A percentile compares a stretch with the other conserved stretches of the same genome.
These are phyloP conservation scores for Lamellibrachia luymesi DNA, from an alignment of 1,140 invertebrate genomes.

Conservation along the genomic window DNA sequence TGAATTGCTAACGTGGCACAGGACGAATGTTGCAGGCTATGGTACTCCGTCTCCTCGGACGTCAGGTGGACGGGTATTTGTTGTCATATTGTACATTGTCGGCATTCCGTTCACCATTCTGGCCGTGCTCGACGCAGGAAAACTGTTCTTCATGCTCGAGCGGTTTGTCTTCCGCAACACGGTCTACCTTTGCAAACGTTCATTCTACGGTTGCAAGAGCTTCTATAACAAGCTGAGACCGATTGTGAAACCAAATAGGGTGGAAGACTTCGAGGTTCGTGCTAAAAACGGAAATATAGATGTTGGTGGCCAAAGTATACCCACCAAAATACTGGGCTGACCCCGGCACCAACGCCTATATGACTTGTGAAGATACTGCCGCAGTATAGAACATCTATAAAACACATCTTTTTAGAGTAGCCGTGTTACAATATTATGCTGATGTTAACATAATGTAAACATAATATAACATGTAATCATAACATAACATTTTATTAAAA, in stretches of 20 bases:
- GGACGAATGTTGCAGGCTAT: neutral
- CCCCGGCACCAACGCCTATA: too few species aligned
- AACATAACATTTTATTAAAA: too few species aligned
- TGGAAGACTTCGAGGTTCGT: neutral
- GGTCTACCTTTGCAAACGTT: neutral
- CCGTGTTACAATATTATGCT: too few species aligned
- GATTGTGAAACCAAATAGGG: neutral
- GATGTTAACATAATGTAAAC: too few species aligned
- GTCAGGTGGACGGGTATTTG: neutral
- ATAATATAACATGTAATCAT: too few species aligned
- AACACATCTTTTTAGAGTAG: too few species aligned
- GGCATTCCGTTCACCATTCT: slow-evolving; percentile 10
- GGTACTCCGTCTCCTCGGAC: neutral
- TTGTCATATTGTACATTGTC: slow-evolving; percentile 6
- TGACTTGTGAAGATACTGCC: too few species aligned
- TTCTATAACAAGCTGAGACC: neutral
- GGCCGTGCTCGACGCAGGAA: neutral
- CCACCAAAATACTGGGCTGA: too few species aligned
- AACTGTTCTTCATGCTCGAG: slow-evolving; percentile 12
- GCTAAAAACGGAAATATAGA: neutral
- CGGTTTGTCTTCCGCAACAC: neutral
- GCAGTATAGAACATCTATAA: too few species aligned
- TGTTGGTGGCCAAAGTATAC: too few species aligned
- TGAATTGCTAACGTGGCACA: neutral
- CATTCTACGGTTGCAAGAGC: neutral